Evolutionary conservation across 2,113 vertebrate species (phyloP).

Genomic region (Upupa epops): DNA sequence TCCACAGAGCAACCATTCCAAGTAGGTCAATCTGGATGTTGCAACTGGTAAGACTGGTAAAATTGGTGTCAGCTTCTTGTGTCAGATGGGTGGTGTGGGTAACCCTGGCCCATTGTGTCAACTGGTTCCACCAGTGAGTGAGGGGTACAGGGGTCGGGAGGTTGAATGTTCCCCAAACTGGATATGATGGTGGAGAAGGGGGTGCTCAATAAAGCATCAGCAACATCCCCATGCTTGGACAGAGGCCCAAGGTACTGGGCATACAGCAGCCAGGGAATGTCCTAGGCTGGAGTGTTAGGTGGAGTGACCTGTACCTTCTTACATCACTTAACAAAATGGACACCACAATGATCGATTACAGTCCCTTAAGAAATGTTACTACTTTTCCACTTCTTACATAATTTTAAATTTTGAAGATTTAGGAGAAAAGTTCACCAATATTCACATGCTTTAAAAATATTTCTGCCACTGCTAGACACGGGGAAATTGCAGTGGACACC

Average conservation of each 20-base stretch:
- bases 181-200: accelerated
- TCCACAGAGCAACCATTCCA: background rate
- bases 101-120: no score
- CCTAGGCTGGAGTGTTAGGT: accelerated
- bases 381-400: background rate
- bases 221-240: accelerated
- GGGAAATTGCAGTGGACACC: background rate
- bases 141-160: accelerated
- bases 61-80: background rate
- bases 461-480: background rate
- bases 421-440: background rate
- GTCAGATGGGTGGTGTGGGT: background rate
- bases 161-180: background rate
- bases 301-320: accelerated
- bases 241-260: background rate
- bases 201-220: accelerated
- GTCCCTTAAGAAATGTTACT: background rate
- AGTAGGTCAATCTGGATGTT: background rate
- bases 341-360: background rate
- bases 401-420: background rate
- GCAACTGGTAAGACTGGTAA: background rate
- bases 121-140: no score
- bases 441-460: background rate
- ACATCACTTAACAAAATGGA: background rate
- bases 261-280: background rate